Conservation (phyloP, 2,113 vertebrate species). For the Columba livia region DNA sequence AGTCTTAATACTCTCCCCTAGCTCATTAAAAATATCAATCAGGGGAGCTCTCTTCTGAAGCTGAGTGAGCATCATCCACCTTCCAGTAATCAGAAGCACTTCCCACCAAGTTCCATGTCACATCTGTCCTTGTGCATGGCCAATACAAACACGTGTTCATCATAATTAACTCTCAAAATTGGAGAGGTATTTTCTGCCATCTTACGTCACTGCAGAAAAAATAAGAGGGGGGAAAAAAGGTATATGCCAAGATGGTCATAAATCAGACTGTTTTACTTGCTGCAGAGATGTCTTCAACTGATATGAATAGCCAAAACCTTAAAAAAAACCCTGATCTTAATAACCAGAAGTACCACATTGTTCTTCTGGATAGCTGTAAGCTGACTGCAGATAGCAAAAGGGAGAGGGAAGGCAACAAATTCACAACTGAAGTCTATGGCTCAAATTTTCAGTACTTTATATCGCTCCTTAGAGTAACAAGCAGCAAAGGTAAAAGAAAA, state of each 20-base stretch:
- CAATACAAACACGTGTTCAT: background rate
- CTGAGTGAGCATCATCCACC: background rate
- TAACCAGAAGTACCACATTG: background rate
- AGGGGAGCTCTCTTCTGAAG: background rate
- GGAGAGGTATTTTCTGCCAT: background rate
- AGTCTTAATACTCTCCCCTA: background rate
- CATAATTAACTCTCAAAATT: background rate
- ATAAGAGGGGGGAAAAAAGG: background rate
- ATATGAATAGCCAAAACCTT: background rate
- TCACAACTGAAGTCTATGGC: background rate
- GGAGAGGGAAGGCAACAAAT: background rate
- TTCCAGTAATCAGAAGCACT: background rate
- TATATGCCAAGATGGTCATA: background rate
- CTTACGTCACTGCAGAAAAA: background rate
- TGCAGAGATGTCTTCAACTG: background rate
- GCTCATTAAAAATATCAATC: slow-evolving; percentile 20
- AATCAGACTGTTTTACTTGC: background rate
- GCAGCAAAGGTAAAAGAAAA: background rate
- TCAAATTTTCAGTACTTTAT: background rate
- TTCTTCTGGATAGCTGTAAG: background rate
- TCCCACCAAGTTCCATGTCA: background rate
- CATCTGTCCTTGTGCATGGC: background rate
- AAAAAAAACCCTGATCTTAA: too few relatives aligned
- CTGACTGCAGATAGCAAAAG: background rate
- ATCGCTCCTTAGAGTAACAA: background rate